Conservation (phyloP, 2,797 vertebrate genomes). For the Gambusia yucatana region DNA sequence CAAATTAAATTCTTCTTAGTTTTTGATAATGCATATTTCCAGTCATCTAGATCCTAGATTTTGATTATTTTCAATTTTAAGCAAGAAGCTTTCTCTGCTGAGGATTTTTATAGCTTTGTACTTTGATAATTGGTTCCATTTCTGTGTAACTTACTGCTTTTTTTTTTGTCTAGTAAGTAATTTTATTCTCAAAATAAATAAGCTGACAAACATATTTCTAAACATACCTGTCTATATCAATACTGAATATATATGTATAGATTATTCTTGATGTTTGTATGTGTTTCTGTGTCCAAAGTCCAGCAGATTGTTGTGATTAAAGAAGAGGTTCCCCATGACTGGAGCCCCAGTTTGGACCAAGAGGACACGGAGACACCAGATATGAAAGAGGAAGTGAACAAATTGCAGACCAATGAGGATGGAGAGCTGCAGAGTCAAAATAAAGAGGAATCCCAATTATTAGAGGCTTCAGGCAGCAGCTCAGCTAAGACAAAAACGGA, state of each 20-base stretch:
- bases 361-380: not conserved
- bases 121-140: not conserved
- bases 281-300: slow-evolving; percentile 4
- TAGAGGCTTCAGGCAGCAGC: not conserved
- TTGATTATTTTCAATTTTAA: not conserved
- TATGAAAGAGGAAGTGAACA: slow-evolving; percentile 25
- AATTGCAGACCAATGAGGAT: slow-evolving; percentile 3
- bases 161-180: not conserved
- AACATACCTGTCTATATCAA: not conserved
- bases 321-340: slow-evolving; percentile 16
- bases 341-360: slow-evolving; percentile 1
- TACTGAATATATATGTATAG: not conserved
- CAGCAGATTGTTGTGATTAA: slow-evolving; percentile 24
- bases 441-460: not conserved
- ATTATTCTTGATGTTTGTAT: too few relatives aligned
- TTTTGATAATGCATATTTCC: not conserved
- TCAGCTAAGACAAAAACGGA: not conserved
- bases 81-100: not conserved
- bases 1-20: not conserved
- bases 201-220: not conserved
- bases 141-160: not conserved
- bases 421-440: slow-evolving; percentile 24
- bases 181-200: not conserved
- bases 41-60: not conserved
- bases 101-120: not conserved